phyloP scores from a whole-genome alignment of 1,140 invertebrate genomes.

The Aphidius ervi region DNA sequence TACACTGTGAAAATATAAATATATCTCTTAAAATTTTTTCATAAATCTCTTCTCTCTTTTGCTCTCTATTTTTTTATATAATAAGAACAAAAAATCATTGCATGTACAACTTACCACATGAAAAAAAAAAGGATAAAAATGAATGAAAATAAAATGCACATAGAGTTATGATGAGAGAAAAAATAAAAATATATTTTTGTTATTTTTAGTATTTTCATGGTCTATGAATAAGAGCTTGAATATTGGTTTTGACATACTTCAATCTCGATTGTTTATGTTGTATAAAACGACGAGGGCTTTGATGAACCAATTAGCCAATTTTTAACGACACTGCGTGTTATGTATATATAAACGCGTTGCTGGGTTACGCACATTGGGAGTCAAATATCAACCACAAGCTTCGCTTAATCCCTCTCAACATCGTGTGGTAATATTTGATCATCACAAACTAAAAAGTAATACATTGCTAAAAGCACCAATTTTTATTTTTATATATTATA shows the following conservation, averaged over 20 bases:
- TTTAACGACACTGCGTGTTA: conserved; percentile 36
- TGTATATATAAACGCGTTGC: conserved; percentile 16
- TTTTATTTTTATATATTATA: no score
- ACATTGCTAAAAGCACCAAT: no score
- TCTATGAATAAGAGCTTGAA: neutral
- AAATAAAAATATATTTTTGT: neutral
- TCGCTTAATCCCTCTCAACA: conserved; percentile 24
- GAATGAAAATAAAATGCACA: neutral
- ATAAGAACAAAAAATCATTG: neutral
- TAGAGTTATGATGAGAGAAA: neutral
- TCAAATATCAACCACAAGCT: conserved; percentile 42
- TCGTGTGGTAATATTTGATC: neutral
- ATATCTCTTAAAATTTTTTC: no score
- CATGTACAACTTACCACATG: no score
- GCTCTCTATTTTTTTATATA: neutral
- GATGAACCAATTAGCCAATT: conserved; percentile 43
- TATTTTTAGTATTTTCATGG: neutral
- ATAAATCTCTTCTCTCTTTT: no score
- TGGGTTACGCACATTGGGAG: conserved; percentile 28
- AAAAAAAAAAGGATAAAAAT: neutral
- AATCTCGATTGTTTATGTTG: neutral
- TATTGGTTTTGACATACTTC: no score
- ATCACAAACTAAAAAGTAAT: no score
- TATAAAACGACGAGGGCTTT: conserved; percentile 32
- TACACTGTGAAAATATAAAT: no score